phyloP scores from a whole-genome alignment of 2,888 invertebrate species.

The Magallana nippona region DNA sequence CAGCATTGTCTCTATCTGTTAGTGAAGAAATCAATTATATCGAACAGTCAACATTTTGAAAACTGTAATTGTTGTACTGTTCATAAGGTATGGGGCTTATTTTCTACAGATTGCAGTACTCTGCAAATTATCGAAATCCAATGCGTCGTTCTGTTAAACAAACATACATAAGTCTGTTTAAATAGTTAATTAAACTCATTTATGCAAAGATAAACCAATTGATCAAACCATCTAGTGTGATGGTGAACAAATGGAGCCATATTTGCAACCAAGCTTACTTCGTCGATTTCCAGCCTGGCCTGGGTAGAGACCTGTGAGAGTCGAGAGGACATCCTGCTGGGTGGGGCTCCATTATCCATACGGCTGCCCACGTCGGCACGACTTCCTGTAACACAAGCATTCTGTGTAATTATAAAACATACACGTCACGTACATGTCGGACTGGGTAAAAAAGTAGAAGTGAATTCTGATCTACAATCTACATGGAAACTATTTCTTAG shows the following conservation, averaged over 20 bases:
- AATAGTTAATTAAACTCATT: too few species aligned
- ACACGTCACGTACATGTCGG: too few species aligned
- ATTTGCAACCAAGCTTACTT: conserved; percentile 61
- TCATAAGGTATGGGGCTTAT: not conserved
- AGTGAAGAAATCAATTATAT: conserved; percentile 27
- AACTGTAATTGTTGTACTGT: too few species aligned
- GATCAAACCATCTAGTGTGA: too few species aligned
- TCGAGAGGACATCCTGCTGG: conserved; percentile 69
- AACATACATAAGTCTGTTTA: too few species aligned
- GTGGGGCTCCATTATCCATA: conserved; percentile 52
- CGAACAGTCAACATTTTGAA: not conserved
- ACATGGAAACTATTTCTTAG: too few species aligned
- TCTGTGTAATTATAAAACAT: too few species aligned
- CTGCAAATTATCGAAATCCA: not conserved
- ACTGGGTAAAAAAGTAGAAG: too few species aligned
- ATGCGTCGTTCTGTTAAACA: too few species aligned
- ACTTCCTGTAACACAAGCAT: conserved; percentile 64
- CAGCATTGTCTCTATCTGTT: conserved; percentile 74
- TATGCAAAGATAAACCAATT: too few species aligned
- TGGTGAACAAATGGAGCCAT: too few species aligned
- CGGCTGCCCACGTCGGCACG: conserved; percentile 69
- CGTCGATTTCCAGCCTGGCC: conserved; percentile 76
- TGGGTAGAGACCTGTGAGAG: conserved; percentile 74
- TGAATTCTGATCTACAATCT: too few species aligned
- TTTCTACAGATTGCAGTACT: not conserved